phyloP scores from a whole-genome alignment of 2,888 invertebrate species.

The Xylophagus ater region DNA sequence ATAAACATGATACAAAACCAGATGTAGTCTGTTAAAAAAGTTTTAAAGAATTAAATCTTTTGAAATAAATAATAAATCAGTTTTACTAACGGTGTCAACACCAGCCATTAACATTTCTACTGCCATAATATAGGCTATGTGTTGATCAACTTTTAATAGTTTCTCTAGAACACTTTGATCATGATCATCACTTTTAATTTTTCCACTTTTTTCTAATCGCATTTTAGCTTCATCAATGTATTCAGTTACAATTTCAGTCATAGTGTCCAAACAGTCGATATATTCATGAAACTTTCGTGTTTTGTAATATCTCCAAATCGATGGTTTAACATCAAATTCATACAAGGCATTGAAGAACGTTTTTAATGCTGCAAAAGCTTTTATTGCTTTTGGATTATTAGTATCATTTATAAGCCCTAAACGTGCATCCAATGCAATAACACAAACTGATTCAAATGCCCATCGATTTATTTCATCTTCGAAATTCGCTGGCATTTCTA shows the following conservation, averaged over 20 bases:
- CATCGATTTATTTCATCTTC: constrained; percentile 44
- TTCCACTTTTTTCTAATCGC: constrained; percentile 19
- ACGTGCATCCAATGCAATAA: constrained; percentile 34
- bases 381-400: constrained; percentile 23
- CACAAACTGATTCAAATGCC: constrained; percentile 45
- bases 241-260: constrained; percentile 28
- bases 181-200: not conserved
- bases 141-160: constrained; percentile 48
- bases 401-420: constrained; percentile 24
- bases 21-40: constrained; percentile 32
- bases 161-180: constrained; percentile 50
- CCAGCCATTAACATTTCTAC: constrained; percentile 62
- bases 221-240: constrained; percentile 34
- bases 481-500: constrained; percentile 34
- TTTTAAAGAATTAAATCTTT: not conserved
- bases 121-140: constrained; percentile 55
- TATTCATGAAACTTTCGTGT: constrained; percentile 28
- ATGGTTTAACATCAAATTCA: constrained; percentile 30
- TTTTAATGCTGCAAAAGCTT: constrained; percentile 23
- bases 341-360: constrained; percentile 27
- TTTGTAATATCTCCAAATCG: constrained; percentile 29
- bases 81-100: constrained; percentile 53
- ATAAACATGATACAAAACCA: constrained; percentile 25
- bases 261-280: constrained; percentile 27
- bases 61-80: not conserved